Evolutionary conservation across 2,797 vertebrate genomes (phyloP).

Genomic region (Galagoides demidoff): DNA sequence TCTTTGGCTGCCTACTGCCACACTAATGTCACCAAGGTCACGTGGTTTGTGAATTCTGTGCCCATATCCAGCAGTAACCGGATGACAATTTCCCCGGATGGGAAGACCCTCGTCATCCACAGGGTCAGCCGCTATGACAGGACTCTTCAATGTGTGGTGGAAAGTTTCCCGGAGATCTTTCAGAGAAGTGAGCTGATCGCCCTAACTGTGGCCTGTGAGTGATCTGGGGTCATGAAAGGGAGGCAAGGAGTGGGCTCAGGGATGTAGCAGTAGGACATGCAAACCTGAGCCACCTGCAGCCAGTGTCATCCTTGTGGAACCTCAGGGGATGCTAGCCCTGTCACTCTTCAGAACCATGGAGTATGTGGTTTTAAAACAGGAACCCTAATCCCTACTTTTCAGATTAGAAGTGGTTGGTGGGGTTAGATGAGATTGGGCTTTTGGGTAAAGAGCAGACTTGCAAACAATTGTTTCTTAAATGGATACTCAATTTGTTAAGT

Average conservation of each 20-base stretch:
- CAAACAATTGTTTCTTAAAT: background rate
- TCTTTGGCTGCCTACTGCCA: background rate
- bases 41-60: background rate
- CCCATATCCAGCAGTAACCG: background rate
- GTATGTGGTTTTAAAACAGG: background rate
- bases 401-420: background rate
- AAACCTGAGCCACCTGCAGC: background rate
- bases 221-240: background rate
- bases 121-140: background rate
- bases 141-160: background rate
- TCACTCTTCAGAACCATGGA: background rate
- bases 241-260: background rate
- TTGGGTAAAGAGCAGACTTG: background rate
- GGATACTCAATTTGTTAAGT: background rate
- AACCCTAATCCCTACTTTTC: background rate
- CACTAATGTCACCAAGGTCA: background rate
- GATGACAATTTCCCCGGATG: background rate
- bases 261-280: rapidly evolving
- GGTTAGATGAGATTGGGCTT: background rate
- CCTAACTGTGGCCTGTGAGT: slow-evolving; percentile 34
- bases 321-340: background rate
- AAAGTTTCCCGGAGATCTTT: rapidly evolving
- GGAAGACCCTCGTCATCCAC: slow-evolving; percentile 9
- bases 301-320: background rate
- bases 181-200: background rate